These are phyloP conservation scores for Aphelocoma californica DNA, from an alignment of 2,797 vertebrate genomes.

Conservation along the genomic window DNA sequence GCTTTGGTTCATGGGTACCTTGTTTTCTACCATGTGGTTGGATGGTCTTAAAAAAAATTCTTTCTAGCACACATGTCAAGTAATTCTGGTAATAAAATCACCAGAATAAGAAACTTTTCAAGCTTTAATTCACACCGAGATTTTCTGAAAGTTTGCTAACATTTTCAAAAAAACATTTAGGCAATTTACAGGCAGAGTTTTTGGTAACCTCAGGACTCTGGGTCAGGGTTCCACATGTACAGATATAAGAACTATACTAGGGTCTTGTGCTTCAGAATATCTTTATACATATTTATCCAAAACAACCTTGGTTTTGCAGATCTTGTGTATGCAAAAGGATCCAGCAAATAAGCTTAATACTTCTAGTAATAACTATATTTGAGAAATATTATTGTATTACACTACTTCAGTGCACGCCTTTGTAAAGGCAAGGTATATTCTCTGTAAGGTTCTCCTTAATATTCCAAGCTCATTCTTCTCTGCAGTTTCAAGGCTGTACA, in stretches of 20 bases:
- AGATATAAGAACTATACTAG: neutral
- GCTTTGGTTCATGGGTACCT: neutral
- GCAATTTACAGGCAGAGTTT: neutral
- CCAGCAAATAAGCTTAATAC: neutral
- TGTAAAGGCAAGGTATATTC: neutral
- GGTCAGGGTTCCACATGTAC: neutral
- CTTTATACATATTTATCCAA: neutral
- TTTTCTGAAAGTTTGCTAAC: neutral
- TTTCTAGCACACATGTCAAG: neutral
- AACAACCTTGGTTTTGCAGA: neutral
- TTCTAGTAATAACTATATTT: neutral
- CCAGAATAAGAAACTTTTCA: neutral
- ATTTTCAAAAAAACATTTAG: neutral
- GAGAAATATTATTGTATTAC: neutral
- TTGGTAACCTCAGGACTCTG: neutral
- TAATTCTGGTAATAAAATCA: neutral
- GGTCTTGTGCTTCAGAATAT: neutral
- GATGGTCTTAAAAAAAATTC: neutral
- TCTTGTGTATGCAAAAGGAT: constrained; percentile 6
- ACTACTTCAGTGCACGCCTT: neutral
- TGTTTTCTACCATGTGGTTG: neutral
- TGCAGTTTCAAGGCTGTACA: neutral
- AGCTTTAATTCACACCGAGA: neutral
- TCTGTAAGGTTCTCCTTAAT: neutral
- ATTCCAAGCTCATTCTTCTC: neutral